Percentiles rank a stretch among this genome's conserved stretches.
These are phyloP conservation scores for Drosophila varians DNA, from an alignment of 1,140 invertebrate species.

Conservation along the genomic window DNA sequence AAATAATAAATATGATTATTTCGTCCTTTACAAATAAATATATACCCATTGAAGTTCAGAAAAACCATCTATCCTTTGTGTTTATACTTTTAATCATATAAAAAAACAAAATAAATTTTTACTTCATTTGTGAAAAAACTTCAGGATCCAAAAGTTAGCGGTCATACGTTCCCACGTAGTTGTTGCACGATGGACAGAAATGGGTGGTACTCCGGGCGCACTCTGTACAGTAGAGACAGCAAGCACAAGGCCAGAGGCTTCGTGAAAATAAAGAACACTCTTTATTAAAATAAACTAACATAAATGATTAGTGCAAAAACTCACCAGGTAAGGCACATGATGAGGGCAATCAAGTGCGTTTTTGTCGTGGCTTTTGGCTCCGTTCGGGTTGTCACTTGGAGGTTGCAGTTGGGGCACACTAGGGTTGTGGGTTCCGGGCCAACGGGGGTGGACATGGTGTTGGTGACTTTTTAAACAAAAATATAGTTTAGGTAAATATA, in stretches of 20 bases:
- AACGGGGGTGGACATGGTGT: slow-evolving; percentile 63
- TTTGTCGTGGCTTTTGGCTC: slow-evolving; percentile 85
- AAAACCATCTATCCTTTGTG: too few species aligned
- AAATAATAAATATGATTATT: too few species aligned
- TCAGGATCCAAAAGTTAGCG: slow-evolving; percentile 10
- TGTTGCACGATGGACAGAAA: slow-evolving; percentile 87
- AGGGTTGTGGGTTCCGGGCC: slow-evolving; percentile 84
- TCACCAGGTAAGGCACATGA: slow-evolving; percentile 86
- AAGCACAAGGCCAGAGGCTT: slow-evolving; percentile 85
- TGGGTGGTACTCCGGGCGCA: slow-evolving; percentile 87
- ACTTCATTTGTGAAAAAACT: background rate
- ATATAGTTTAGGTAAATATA: background rate
- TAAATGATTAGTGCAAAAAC: background rate
- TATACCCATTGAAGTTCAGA: too few species aligned
- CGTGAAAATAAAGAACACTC: slow-evolving; percentile 34
- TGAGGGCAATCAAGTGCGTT: slow-evolving; percentile 86
- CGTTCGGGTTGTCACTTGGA: slow-evolving; percentile 84
- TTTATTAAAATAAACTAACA: background rate
- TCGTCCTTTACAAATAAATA: too few species aligned
- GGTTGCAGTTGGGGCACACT: slow-evolving; percentile 85
- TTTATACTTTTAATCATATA: too few species aligned
- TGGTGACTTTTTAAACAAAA: background rate
- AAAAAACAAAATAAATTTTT: background rate
- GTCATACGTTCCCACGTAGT: slow-evolving; percentile 86
- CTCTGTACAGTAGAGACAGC: slow-evolving; percentile 87